Base-by-base conservation (phyloP, 2,888 invertebrate species). In the Synergus japonicus region DNA sequence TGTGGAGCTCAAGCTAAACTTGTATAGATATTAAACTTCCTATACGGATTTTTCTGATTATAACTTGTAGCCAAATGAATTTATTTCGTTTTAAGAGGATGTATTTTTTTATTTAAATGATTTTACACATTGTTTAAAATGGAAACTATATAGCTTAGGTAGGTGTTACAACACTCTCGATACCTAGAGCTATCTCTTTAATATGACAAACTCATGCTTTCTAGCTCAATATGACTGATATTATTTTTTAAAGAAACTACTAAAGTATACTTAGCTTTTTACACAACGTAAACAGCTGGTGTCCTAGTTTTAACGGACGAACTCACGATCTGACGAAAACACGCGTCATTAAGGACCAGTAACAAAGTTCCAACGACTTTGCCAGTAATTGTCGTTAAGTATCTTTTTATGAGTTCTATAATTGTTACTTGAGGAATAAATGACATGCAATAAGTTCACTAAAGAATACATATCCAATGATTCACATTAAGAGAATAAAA, bases 341-440 rank as follows among this genome's bases (percentile, higher is more conserved):
- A 82, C 79, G 85, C 86, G 89, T 86, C 83, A 84, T 89, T 89
- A 87, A 85, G 86, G 84, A 82, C 79, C 83, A 85, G 83, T 84
- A 84, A 84, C 84, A 85, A 82, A 85, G 84, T 86, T 86, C 81
- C 83, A 83, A 80, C 82, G 81, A 82, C 83, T 81, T 82, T 85
- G 83, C 84, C 84, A 83, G 85, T 88, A 86, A 88, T 87, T 86
- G 88, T 87, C 86, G 85, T 87, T 88, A 85, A 85, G 84, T 84
- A 83, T 85, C 82, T 29, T 29, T 85, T 88, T 86, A 86, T 84
- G 83, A 81, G 81, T 81, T 79, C 81, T 82, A 83, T 82, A 86
- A 87, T 88, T 86, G 85, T 88, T 84, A 85, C 84, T 12, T 67
- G 10, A 41, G 44, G 1, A 44, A 67, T 18, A 44, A 67, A 44